Percentiles rank a stretch among this genome's conserved stretches.
Conservation (phyloP, 2,797 vertebrate genomes). For the Urosaurus nigricauda region DNA sequence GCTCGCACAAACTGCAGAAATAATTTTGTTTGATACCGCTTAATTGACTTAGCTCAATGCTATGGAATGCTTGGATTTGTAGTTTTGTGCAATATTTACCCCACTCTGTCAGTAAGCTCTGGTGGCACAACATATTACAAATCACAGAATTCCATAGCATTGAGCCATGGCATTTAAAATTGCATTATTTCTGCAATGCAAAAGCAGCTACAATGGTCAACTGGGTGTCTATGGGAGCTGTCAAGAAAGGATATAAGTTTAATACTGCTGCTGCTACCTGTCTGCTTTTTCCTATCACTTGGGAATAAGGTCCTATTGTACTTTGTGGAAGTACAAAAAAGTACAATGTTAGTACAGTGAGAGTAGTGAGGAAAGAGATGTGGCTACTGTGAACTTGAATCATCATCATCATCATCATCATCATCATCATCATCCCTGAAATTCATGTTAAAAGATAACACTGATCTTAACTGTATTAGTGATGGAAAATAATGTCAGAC, state of each 20-base stretch:
- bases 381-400: not conserved
- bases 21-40: too few relatives aligned
- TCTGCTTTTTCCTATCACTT: not conserved
- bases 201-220: not conserved
- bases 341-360: not conserved
- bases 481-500: conserved; percentile 13
- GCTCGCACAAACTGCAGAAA: too few relatives aligned
- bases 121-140: too few relatives aligned
- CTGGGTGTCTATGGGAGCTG: not conserved
- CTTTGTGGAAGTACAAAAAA: too few relatives aligned
- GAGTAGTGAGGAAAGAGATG: not conserved
- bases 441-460: not conserved
- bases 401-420: not conserved
- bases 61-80: too few relatives aligned
- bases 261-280: not conserved
- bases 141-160: too few relatives aligned
- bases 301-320: not conserved
- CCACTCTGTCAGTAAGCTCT: too few relatives aligned
- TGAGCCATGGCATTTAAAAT: not conserved
- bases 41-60: too few relatives aligned
- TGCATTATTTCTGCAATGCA: too few relatives aligned
- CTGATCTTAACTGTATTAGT: conserved; percentile 7
- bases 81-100: too few relatives aligned
- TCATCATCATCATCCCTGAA: fast-evolving
- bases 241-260: not conserved